Evolutionary conservation across 2,113 vertebrate genomes (phyloP).

Genomic region (Barbus barbus): DNA sequence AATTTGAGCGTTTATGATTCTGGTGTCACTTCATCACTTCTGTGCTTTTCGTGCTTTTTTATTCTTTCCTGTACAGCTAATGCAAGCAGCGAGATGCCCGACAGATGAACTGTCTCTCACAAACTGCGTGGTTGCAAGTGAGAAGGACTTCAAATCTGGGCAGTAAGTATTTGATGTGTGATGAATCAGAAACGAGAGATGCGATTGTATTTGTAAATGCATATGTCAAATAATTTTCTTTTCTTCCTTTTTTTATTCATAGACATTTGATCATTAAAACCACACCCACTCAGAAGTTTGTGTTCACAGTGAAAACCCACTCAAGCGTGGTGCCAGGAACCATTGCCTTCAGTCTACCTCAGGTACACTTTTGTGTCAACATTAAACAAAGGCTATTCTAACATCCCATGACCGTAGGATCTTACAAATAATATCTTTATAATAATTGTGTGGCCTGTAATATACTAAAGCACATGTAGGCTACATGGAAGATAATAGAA

Average conservation of each 20-base stretch:
- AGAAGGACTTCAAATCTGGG: slow-evolving; percentile 86
- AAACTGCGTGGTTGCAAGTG: slow-evolving; percentile 91
- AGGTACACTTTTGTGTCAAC: slow-evolving; percentile 76
- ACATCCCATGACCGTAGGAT: background rate
- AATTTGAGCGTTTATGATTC: background rate
- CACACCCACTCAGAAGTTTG: slow-evolving; percentile 82
- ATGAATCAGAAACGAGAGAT: background rate
- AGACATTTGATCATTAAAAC: slow-evolving; percentile 91
- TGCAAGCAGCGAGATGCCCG: slow-evolving; percentile 89
- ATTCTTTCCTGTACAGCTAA: slow-evolving; percentile 67
- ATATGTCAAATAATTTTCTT: too few relatives aligned
- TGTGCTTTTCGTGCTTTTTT: background rate
- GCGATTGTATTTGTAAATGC: too few relatives aligned
- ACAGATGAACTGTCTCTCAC: slow-evolving; percentile 92
- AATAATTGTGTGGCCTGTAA: background rate
- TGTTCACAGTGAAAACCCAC: slow-evolving; percentile 87
- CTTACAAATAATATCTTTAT: background rate
- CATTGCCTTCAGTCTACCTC: slow-evolving; percentile 93
- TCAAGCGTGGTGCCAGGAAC: slow-evolving; percentile 78
- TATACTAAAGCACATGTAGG: background rate
- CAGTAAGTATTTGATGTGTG: slow-evolving; percentile 79
- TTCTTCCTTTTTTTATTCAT: too few relatives aligned
- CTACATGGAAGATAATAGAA: background rate
- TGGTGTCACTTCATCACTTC: background rate
- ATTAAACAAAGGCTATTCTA: background rate